These are phyloP conservation scores for Pycnomerus fuliginosus DNA, from an alignment of 2,888 invertebrate species.

Conservation along the genomic window DNA sequence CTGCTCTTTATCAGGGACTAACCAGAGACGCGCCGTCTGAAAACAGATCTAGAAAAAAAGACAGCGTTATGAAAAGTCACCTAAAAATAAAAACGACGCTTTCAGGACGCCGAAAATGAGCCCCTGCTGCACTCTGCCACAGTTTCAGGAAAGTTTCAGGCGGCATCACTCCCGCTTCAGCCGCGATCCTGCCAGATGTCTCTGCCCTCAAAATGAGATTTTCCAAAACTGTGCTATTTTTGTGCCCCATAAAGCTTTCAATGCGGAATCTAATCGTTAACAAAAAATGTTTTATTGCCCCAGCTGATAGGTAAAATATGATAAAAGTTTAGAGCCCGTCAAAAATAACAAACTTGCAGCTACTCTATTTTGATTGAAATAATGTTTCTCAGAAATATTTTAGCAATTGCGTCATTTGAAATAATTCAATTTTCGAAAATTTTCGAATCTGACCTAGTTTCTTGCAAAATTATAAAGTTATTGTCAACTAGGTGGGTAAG, in stretches of 20 bases:
- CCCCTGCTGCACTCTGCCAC: conserved; percentile 11
- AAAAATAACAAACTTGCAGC: no score
- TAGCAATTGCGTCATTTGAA: conserved; percentile 13
- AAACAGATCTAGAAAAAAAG: conserved; percentile 2
- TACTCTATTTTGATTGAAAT: conserved; percentile 13
- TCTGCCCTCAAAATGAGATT: no score
- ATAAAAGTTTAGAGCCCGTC: no score
- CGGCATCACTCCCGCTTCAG: no score
- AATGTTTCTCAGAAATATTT: conserved; percentile 16
- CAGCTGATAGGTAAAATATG: conserved; percentile 17
- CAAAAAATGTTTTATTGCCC: conserved; percentile 22
- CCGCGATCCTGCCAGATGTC: no score
- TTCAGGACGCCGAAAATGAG: conserved; percentile 4
- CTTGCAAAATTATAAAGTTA: not conserved
- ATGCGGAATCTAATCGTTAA: conserved; percentile 26
- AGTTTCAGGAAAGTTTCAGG: conserved; percentile 19
- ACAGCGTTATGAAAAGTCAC: conserved; percentile 5
- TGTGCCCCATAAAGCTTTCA: conserved; percentile 29
- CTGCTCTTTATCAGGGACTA: no score
- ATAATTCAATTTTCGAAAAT: no score
- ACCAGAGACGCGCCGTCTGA: conserved; percentile 17
- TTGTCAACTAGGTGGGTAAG: conserved; percentile 2
- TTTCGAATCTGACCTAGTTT: conserved; percentile 9
- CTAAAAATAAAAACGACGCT: conserved; percentile 4
- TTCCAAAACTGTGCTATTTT: no score